Base-by-base conservation (phyloP, 1,140 invertebrate genomes). In the Bradysia coprophila region DNA sequence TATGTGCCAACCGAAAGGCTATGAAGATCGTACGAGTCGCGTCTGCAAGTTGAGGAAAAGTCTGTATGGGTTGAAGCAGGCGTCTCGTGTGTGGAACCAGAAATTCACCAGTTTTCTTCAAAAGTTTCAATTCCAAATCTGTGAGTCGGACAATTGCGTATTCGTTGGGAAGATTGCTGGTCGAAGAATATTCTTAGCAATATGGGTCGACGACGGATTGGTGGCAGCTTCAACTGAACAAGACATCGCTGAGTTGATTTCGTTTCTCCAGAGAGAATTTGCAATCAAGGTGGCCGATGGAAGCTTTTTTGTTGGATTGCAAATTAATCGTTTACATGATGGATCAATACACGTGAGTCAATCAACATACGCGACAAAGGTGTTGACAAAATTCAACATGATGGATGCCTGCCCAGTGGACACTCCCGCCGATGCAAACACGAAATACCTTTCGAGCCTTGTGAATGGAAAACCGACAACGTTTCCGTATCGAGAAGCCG, bases 201-300 rank as follows among this genome's bases (percentile, higher is more conserved):
- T 66, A 4, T 67, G 66, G 56, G 62, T 68, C 9, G 65, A 68
- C 51, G 65, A 68, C 53, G 61, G 59, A n/a, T 41, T 64, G 1
- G 37, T 62, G 20, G 43, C 55, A 22, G 47, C 48, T 18, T 42
- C 20, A 18, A 38, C 28, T 20, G n/a, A 47, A 41, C 33, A 42
- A 20, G 45, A 42, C 24, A 46, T 59, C 23, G 41, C 46, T 15
- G 10, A 45, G 18, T 49, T 63, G 43, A 19, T 49, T 8, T 9
- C 43, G 38, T 13, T 52, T 13, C 24, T 56, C 34, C 48, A 37
- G 45, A 44, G 38, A 22, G 39, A 53, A 24, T 58, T 57, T 37
- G 50, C 54, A 31, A 49, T 58, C n/a, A 47, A 44, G 38, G 42
- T 44, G 4, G 48, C 42, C 38, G 21, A 40, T 20, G 47, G 43